Evolutionary conservation across 2,888 invertebrate species (phyloP).

Genomic region (Andrena chrysosceles): DNA sequence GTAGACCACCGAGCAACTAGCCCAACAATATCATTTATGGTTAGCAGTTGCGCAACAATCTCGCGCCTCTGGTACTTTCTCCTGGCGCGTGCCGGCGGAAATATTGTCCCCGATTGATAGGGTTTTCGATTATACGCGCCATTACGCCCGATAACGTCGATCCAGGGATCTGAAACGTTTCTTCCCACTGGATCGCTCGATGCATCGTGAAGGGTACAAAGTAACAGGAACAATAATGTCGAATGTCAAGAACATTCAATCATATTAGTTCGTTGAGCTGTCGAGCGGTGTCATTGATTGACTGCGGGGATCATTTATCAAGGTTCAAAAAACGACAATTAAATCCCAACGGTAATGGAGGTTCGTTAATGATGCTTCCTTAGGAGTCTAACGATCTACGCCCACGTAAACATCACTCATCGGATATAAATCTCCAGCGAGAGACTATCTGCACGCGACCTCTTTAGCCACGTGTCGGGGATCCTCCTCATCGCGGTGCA

Average conservation of each 20-base stretch:
- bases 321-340: constrained; percentile 62
- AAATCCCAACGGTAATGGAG: constrained; percentile 57
- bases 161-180: not conserved
- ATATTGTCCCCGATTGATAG: constrained; percentile 71
- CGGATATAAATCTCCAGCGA: constrained; percentile 33
- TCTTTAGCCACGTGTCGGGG: constrained; percentile 54
- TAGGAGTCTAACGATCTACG: constrained; percentile 53
- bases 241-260: constrained; percentile 6
- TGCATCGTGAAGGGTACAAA: not conserved
- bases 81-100: constrained; percentile 73
- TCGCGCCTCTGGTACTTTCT: constrained; percentile 82
- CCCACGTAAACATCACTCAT: constrained; percentile 56
- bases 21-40: constrained; percentile 84
- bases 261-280: not conserved
- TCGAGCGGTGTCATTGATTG: constrained; percentile 30
- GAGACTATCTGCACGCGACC: constrained; percentile 47
- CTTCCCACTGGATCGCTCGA: not conserved
- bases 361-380: constrained; percentile 56
- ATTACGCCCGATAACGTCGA: not conserved
- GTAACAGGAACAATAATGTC: not conserved
- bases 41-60: constrained; percentile 79
- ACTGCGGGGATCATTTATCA: constrained; percentile 20
- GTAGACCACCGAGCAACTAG: constrained; percentile 66
- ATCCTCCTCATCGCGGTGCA: not conserved
- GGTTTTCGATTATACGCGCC: constrained; percentile 11